Evolutionary conservation across 2,113 vertebrate genomes (phyloP).

Genomic region (Buteo buteo): DNA sequence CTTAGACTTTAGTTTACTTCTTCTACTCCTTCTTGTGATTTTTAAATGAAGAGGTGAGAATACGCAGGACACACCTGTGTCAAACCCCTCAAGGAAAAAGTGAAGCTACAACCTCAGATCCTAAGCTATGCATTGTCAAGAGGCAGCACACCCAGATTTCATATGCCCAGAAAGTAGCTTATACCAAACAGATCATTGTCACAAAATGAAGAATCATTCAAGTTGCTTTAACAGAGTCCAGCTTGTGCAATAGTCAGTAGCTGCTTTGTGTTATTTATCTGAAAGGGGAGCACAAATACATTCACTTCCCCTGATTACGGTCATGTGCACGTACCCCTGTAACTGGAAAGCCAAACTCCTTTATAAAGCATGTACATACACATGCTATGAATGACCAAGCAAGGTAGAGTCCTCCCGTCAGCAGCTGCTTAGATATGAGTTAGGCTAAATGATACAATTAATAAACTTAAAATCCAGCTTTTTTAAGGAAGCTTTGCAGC

Average conservation of each 20-base stretch:
- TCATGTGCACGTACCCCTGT: not conserved
- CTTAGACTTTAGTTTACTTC: not conserved
- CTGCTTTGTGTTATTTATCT: not conserved
- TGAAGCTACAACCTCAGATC: not conserved
- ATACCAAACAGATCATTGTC: not conserved
- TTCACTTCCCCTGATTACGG: not conserved
- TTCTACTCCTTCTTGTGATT: not conserved
- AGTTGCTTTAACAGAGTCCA: not conserved
- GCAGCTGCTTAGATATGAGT: not conserved
- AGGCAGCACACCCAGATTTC: not conserved
- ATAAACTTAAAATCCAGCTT: not conserved
- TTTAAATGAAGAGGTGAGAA: not conserved
- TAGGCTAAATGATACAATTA: not conserved
- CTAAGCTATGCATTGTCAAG: not conserved
- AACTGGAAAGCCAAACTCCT: not conserved
- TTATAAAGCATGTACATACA: fast-evolving
- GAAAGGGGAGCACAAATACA: not conserved
- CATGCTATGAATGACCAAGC: fast-evolving
- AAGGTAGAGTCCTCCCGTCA: not conserved
- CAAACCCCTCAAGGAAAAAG: not conserved
- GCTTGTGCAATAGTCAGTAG: not conserved
- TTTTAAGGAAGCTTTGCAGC: not conserved
- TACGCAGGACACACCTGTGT: fast-evolving
- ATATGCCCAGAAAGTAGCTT: not conserved
- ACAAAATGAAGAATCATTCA: not conserved